Base-by-base conservation (phyloP, 1,140 invertebrate genomes). In the Onthophagus taurus region DNA sequence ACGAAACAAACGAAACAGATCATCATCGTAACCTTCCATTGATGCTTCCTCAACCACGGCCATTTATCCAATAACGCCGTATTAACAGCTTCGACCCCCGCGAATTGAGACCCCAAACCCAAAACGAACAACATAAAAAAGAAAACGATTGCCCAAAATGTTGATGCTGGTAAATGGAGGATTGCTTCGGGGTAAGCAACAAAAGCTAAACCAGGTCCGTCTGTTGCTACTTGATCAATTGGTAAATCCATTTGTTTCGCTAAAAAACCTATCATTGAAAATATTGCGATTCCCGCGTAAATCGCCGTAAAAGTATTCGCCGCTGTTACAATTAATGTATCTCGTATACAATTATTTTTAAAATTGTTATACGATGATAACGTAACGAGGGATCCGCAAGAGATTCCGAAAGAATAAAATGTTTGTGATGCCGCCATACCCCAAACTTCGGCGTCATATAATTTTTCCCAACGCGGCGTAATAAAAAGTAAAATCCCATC, bases 81-180 rank as follows among this genome's bases (percentile, higher is more conserved):
- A 38, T 81, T 78, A 43, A 88, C 80, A 11, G 83, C 82, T 65
- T 89, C 84, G 20, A 88, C 79, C 1, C 81, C 82, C 44, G 84
- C 83, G 65, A 89, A 87, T 70, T 89, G 79, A 43, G 75, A 77
- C 33, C 85, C 81, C 2, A 85, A 58, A 0, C 84, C 85, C 2
- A 89, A 68, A n/a, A 84, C 75, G 49, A 87, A 77, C 20, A 87
- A 68, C 83, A 87, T 87, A 42, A 89, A 71, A 69, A 93, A 93
- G 68, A 92, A 92, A 1, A 89, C 60, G 6, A 83, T 69, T 0
- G 83, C 76, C 87, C 87, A 91, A 3, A 89, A 58, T 42, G 81
- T 81, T 0, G 85, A 72, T 16, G 78, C 57, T 0, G 85, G 85
- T 72, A 90, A 77, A 41, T 78, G 74, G 0, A 83, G 70, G n/a